These are phyloP conservation scores for Callopanchax toddi DNA, from an alignment of 2,113 vertebrate genomes.

Conservation along the genomic window DNA sequence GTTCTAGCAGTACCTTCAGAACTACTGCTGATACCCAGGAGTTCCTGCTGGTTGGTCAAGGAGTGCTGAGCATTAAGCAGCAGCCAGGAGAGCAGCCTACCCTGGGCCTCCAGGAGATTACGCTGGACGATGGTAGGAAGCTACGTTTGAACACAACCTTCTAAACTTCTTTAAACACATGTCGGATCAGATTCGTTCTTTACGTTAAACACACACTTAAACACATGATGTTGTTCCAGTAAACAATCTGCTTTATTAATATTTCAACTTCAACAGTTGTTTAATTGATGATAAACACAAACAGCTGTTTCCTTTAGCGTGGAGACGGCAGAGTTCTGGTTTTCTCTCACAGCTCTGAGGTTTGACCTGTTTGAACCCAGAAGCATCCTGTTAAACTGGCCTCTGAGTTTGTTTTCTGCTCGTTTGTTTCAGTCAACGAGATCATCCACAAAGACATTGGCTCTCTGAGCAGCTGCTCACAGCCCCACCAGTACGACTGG, in stretches of 20 bases:
- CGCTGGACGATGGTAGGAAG: conserved; percentile 93
- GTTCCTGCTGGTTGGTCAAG: conserved; percentile 39
- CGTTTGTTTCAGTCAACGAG: conserved; percentile 73
- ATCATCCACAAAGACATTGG: conserved; percentile 77
- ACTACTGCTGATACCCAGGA: conserved; percentile 67
- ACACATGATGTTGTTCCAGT: too few species aligned
- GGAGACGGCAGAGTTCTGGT: too few species aligned
- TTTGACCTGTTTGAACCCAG: not conserved
- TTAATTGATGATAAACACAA: too few species aligned
- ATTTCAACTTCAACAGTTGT: too few species aligned
- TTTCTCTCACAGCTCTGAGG: too few species aligned
- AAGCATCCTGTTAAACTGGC: not conserved
- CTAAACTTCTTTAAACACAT: too few species aligned
- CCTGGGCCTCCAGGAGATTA: conserved; percentile 91
- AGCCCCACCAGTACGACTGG: conserved; percentile 39
- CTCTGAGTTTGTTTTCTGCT: not conserved
- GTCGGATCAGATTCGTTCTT: too few species aligned
- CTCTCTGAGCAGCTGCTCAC: conserved; percentile 23
- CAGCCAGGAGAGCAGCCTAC: conserved; percentile 86
- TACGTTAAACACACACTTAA: too few species aligned
- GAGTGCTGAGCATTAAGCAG: conserved; percentile 83
- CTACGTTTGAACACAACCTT: too few species aligned
- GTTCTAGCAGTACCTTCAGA: conserved; percentile 66
- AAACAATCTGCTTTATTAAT: too few species aligned
- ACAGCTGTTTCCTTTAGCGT: too few species aligned